Evolutionary conservation across 2,113 vertebrate genomes (phyloP).

Genomic region (Hystrix brachyura): DNA sequence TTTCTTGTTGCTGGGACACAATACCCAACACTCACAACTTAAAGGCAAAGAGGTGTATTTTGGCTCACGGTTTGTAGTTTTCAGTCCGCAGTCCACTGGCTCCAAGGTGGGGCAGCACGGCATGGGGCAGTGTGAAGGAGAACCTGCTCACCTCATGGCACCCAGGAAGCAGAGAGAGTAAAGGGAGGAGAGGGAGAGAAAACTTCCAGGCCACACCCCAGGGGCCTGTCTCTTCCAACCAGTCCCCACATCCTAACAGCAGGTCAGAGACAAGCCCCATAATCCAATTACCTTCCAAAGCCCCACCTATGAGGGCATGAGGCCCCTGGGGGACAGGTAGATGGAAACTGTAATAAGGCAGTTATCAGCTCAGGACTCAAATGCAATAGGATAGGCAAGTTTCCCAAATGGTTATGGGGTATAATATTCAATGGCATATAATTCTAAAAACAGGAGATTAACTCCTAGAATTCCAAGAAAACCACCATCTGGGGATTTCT

Average conservation of each 20-base stretch:
- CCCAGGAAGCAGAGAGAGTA: not conserved
- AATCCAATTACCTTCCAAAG: not conserved
- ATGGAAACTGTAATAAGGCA: not conserved
- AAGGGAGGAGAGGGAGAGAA: not conserved
- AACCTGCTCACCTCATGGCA: not conserved
- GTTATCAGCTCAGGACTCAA: constrained; percentile 47
- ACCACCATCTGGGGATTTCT: constrained; percentile 22
- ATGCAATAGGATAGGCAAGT: not conserved
- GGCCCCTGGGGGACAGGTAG: not conserved
- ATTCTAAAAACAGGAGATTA: constrained; percentile 31
- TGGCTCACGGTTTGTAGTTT: not conserved
- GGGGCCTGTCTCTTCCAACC: not conserved
- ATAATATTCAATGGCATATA: not conserved
- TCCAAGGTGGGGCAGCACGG: not conserved
- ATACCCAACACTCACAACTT: not conserved
- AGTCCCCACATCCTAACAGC: not conserved
- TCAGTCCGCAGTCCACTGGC: not conserved
- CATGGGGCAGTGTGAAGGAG: not conserved
- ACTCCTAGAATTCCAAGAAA: constrained; percentile 32
- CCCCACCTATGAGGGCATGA: no score
- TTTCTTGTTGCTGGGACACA: not conserved
- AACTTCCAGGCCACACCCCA: not conserved
- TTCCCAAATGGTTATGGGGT: constrained; percentile 17
- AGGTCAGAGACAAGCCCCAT: not conserved
- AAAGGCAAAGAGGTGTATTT: not conserved